Base-by-base conservation (phyloP, 2,888 invertebrate genomes). In the Pyrgus malvae region DNA sequence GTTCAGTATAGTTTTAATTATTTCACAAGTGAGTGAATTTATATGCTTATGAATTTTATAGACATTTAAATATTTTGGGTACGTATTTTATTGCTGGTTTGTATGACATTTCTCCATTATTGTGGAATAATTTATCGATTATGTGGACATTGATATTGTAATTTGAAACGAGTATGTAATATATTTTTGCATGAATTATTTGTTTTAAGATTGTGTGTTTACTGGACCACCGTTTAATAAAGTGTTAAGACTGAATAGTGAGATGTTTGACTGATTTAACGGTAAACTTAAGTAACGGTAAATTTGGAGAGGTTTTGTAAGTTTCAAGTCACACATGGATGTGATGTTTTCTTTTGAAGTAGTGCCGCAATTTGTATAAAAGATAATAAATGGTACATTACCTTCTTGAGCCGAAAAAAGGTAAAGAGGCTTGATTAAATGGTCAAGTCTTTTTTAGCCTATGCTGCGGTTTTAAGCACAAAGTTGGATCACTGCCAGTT, bases 41-140 rank as follows among this genome's bases (percentile, higher is more conserved):
- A 63, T 62, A 68, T 60, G 57, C 55, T 60, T 74, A 79, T 79
- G 73, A 78, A 73, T 78, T 82, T 83, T 83, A 82, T 69, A 69
- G 69, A 60, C 61, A 61, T 70, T 60, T 60, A 58, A 51, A 69
- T 64, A 70, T 67, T 51, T 51, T 51, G 35, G 27, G 35, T 35
- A 35, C 25, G 41, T 50, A 67, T 66, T 67, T 61, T 62, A 66
- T 54, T 59, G 56, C 37, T 51, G 29, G 19, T 58, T 69, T 76
- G 48, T 65, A 78, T 75, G 74, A 79, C 72, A 61, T 60, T 64
- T 63, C 55, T 75, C 77, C 74, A 80, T 75, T 81, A 75, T 81
- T 83, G 73, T 80, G 77, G 74, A 72, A 68, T 65, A 63, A 72
- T 77, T 77, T 71, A 72, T 68, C 58, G 59, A 64, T 75, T 72